A percentile compares a stretch with the other conserved stretches of the same genome.
phyloP scores from a whole-genome alignment of 2,113 vertebrate species.

The Pelobates fuscus region DNA sequence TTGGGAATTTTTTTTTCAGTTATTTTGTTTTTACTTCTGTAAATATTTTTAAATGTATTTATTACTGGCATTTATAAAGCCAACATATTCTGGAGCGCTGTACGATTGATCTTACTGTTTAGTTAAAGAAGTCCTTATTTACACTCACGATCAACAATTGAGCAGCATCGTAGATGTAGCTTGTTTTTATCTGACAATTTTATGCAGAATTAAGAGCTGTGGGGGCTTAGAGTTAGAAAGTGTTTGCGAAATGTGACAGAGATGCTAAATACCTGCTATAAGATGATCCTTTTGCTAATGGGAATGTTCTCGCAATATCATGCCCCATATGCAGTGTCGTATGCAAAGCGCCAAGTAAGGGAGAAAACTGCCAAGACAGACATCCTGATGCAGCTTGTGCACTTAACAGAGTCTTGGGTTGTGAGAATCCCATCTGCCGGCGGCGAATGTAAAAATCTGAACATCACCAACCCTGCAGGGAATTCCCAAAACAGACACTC shows the following conservation, averaged over 20 bases:
- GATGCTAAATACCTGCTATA: neutral
- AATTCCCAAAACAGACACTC: neutral
- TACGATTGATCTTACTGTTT: too few species aligned
- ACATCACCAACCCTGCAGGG: neutral
- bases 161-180: too few species aligned
- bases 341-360: neutral
- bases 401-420: neutral
- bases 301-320: neutral
- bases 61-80: too few species aligned
- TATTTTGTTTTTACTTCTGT: too few species aligned
- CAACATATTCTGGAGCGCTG: too few species aligned
- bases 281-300: neutral
- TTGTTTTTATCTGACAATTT: too few species aligned
- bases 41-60: too few species aligned
- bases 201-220: neutral
- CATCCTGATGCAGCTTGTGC: neutral
- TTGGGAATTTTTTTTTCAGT: too few species aligned
- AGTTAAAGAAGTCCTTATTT: too few species aligned
- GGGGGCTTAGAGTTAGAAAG: too few species aligned
- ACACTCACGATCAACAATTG: too few species aligned
- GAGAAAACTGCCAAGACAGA: conserved; percentile 21
- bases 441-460: neutral
- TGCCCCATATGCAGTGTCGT: neutral
- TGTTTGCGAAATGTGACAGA: neutral
- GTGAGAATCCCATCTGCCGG: conserved; percentile 28